phyloP scores from a whole-genome alignment of 2,797 vertebrate species.

The Synanceia verrucosa region DNA sequence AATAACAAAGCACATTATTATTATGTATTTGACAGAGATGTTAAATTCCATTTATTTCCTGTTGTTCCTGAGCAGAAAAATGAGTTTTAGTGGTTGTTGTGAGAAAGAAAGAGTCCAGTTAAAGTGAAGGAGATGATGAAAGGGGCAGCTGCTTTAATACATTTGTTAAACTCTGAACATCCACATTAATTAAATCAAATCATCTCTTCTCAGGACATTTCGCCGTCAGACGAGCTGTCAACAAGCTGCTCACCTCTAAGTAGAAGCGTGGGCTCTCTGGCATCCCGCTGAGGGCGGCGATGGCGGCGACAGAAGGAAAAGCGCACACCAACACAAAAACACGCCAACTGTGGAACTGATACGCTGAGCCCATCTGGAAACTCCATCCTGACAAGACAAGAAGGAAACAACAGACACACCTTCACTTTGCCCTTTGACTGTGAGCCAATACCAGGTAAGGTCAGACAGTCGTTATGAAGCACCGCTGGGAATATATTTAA shows the following conservation, averaged over 20 bases:
- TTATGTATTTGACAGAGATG: too few species aligned
- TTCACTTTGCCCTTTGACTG: neutral
- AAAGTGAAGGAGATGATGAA: too few species aligned
- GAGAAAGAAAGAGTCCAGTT: too few species aligned
- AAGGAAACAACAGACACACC: neutral
- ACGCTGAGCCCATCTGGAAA: slow-evolving; percentile 98
- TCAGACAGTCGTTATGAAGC: neutral
- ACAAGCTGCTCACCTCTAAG: slow-evolving; percentile 87
- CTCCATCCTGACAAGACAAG: slow-evolving; percentile 89
- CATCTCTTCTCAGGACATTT: neutral
- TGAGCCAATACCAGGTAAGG: neutral
- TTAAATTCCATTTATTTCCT: too few species aligned
- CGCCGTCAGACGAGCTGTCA: neutral
- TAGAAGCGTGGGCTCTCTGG: slow-evolving; percentile 97
- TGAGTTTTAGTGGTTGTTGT: too few species aligned
- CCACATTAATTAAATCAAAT: too few species aligned
- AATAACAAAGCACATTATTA: too few species aligned
- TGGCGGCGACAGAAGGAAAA: slow-evolving; percentile 94
- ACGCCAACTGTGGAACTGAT: slow-evolving; percentile 99
- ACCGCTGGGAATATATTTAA: neutral
- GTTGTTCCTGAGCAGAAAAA: too few species aligned
- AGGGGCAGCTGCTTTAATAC: too few species aligned
- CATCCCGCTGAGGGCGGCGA: slow-evolving; percentile 92
- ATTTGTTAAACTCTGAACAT: too few species aligned
- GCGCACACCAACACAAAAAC: slow-evolving; percentile 97